Base-by-base conservation (phyloP, 2,888 invertebrate species). In the Pandemis corylana region DNA sequence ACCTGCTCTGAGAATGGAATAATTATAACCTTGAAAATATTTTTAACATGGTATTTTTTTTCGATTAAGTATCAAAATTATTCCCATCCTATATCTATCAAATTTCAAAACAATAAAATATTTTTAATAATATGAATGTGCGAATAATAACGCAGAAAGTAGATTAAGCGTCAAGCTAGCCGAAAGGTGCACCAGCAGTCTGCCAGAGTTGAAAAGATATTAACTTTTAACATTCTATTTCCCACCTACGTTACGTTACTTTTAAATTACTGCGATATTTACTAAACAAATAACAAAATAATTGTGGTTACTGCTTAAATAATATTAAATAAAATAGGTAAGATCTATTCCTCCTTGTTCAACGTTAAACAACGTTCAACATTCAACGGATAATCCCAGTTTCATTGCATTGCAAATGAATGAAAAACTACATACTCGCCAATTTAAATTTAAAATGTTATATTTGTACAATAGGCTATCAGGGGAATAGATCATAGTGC, bases 401-500 rank as follows among this genome's bases (percentile, higher is more conserved):
- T 28, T 59, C 15, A 68, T 28, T 44, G 53, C 44, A 46, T 59
- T 59, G 20, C 68, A 44, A 71, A 36, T 42, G 28, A 28, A 20
- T 13, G 13, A 15, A 15, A 49, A 15, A 62, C 13, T 44, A 49
- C 20, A n/a, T 28, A 9, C 28, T 36, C 28, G 28, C 28, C 28
- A 36, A 36, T 71, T 56, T 53, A 53, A 71, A 71, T 65, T 64
- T 56, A 65, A 15, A 15, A 15, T 41, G 15, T 70, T 53, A 51
- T 46, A 59, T 65, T 71, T 56, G 42, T 69, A 68, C 42, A 59
- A 70, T 70, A 74, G 69, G 65, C n/a, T 69, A 70, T 62, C 49
- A 66, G 67, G 72, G 61, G 65, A 76, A 62, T 77, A 74, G 68
- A 71, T 68, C 68, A 70, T 82, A 84, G 82, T 85, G 86, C 86